phyloP scores from a whole-genome alignment of 2,797 vertebrate genomes.

The Aratinga solstitialis region DNA sequence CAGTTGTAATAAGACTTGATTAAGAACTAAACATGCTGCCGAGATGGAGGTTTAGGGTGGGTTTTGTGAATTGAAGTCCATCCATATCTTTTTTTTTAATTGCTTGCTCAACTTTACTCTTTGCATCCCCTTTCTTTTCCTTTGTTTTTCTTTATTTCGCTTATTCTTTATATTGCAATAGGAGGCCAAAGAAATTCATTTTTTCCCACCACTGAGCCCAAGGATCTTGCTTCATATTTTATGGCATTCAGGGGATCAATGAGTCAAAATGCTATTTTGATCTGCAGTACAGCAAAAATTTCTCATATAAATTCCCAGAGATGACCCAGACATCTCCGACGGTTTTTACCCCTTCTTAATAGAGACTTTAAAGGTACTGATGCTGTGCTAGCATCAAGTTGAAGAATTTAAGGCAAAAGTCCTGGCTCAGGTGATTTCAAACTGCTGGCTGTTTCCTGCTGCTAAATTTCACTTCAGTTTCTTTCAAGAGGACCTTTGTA shows the following conservation, averaged over 20 bases:
- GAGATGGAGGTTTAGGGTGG: conserved; percentile 18
- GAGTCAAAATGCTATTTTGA: conserved; percentile 68
- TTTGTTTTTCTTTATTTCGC: conserved; percentile 52
- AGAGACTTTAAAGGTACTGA: conserved; percentile 51
- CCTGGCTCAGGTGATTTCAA: conserved; percentile 20
- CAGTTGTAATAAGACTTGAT: conserved; percentile 75
- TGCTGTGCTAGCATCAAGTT: not conserved
- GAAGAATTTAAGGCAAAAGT: conserved; percentile 40
- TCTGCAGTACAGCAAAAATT: conserved; percentile 48
- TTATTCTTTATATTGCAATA: conserved; percentile 26
- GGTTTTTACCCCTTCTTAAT: conserved; percentile 42
- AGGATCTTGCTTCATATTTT: conserved; percentile 48
- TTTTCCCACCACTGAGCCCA: conserved; percentile 34
- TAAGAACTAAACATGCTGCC: conserved; percentile 59
- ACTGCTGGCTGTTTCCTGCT: conserved; percentile 7
- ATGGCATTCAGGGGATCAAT: conserved; percentile 67
- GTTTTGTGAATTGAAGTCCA: conserved; percentile 65
- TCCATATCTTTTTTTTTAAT: conserved; percentile 71
- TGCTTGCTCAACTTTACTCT: conserved; percentile 45
- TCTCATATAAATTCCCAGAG: conserved; percentile 51
- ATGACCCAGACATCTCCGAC: conserved; percentile 32
- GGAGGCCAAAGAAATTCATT: conserved; percentile 5
- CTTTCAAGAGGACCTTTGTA: not conserved
- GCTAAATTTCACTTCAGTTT: not conserved
- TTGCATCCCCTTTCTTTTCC: conserved; percentile 20